A percentile compares a stretch with the other conserved stretches of the same genome.
phyloP scores from a whole-genome alignment of 2,888 invertebrate genomes.

The Caenorhabditis imperialis region DNA sequence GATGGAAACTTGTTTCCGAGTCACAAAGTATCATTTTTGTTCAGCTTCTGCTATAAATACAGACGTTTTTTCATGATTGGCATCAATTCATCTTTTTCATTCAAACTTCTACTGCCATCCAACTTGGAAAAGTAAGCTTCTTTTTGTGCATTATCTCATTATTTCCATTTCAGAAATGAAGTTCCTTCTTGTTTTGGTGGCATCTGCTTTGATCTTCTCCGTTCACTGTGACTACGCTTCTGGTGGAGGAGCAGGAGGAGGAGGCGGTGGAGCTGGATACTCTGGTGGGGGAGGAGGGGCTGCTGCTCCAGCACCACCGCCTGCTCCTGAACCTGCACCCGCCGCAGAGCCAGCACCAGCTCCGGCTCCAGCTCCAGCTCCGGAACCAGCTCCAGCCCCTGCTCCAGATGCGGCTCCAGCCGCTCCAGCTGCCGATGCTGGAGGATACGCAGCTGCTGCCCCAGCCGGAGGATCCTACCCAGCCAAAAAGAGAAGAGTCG shows the following conservation, averaged over 20 bases:
- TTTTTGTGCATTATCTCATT: neutral
- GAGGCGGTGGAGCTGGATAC: conserved; percentile 29
- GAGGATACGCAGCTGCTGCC: conserved; percentile 9
- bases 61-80: neutral
- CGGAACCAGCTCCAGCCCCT: neutral
- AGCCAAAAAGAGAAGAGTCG: conserved; percentile 24
- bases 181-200: conserved; percentile 9
- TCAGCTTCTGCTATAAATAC: neutral
- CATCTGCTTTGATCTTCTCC: conserved; percentile 10
- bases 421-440: conserved; percentile 1
- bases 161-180: conserved; percentile 44
- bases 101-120: neutral
- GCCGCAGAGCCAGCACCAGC: too few species aligned
- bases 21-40: too few species aligned
- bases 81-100: neutral
- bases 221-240: conserved; percentile 24
- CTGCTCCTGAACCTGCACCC: conserved; percentile 8
- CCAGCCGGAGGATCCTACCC: too few species aligned
- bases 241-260: conserved; percentile 5
- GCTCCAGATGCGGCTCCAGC: neutral
- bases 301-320: conserved; percentile 16
- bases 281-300: conserved; percentile 21
- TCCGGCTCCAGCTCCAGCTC: neutral
- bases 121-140: neutral
- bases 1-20: conserved; percentile 6